Base-by-base conservation (phyloP, 2,888 invertebrate species). In the Eupithecia subumbrata region DNA sequence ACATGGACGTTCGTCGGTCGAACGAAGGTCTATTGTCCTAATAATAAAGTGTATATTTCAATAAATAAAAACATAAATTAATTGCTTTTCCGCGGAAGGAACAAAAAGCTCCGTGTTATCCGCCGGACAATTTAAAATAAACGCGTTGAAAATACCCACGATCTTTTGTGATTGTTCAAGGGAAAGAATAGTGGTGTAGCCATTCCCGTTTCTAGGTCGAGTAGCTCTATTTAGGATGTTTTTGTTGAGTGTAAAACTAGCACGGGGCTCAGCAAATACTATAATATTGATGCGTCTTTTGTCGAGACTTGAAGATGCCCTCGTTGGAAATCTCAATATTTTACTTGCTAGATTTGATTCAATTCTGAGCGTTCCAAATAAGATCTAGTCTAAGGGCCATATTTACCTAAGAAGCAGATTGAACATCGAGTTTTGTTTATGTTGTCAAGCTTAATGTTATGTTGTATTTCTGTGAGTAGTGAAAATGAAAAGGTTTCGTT, bases 191-290 rank as follows among this genome's bases (percentile, higher is more conserved):
- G 34, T 40, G 12, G 22, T 64, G 34, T 14, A 40, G 40, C 16
- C n/a, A 66, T 43, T 67, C 22, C 22, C 22, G 5, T 67, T 40
- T 67, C 22, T 67, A 67, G 67, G 67, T 25, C 43, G 7, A 43
- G 66, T 67, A n/a, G 43, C 9, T 30, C n/a, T 16, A 45, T 69
- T 48, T 52, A 48, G 52, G 16, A 25, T 25, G 60, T 64, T 37
- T 63, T 66, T 37, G 48, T 69, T 69, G 69, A 48, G 48, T 25
- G 16, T 69, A 69, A 43, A 34, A 30, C 16, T n/a, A 69, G 52
- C 52, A 16, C 34, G 34, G 52, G 9, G 52, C 52, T 69, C 2
- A 52, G 69, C 48, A 69, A 69, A 69, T 68, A 68, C 68, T 68
- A 43, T 22, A 68, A 68, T 63, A 71, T 71, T 71, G 22, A 71